Base-by-base conservation (phyloP, 2,113 vertebrate genomes). In the Ovibos moschatus region DNA sequence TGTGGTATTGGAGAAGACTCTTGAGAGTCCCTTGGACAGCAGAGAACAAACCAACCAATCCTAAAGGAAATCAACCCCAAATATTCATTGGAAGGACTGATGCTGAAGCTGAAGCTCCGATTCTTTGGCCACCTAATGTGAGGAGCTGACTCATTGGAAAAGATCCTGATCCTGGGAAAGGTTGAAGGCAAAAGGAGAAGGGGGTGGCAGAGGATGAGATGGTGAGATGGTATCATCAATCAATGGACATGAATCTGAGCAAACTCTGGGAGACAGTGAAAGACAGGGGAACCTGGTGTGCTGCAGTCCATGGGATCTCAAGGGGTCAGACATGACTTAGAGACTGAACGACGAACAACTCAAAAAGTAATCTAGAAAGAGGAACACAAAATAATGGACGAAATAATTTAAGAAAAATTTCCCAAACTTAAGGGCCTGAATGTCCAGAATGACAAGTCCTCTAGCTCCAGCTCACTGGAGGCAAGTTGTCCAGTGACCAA, bases 261-360 rank as follows among this genome's bases (percentile, higher is more conserved):
- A 76, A 23, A 76, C 71, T 76, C 71, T 27, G 36, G 36, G 12
- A 76, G 36, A 43, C 7, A 27, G 36, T 76, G 36, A 43, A 43
- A 43, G 71, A 76, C 36, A 76, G 36, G 36, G 36, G 6, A 43
- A 12, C 23, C 12, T 76, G 71, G 36, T 0, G 0, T 76, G 71
- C 11, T 27, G 71, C 12, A 43, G 36, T 76, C 64, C 64, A 23
- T 36, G 9, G 9, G n/a, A 21, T 36, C n/a, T 36, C 36, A 43
- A 40, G 19, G 2, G 10, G 12, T 25, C 71, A 76, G 71, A 76
- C 6, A 27, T 6, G 23, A 76, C 71, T 27, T 43, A 43, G 71
- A 40, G 11, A 27, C 71, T 0, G 1, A 76, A 76, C 0, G 6
- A 43, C 0, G 1, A 43, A 71, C 67, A 36, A 74, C 27, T 71